Evolutionary conservation across 1,140 invertebrate genomes (phyloP), one percentile per base, ranked within the genome.

Genomic region (Apis florea): DNA sequence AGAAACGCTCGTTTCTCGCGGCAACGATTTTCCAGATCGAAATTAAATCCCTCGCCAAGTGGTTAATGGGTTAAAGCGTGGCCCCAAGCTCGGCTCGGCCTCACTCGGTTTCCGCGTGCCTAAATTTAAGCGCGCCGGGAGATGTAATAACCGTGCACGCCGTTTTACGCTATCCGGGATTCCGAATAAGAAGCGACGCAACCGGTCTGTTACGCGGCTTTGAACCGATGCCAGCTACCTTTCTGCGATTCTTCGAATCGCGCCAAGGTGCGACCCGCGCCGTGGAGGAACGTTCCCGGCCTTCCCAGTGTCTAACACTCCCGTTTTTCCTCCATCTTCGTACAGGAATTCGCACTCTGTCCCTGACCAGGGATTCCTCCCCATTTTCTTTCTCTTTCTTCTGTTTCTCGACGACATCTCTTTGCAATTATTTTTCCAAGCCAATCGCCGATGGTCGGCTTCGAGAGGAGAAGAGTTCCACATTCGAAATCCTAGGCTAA

Each of bases 191-290:
- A 67, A 73, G 69, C 51, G 79, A 61, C 66, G 40, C 67, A 61
- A 82, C 73, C 68, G 64, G 49, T 40, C 64, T 59, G 64, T 83
- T 83, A 51, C 49, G 64, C 79, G 58, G 61, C 51, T 51, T 87
- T 87, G 85, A 87, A 87, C 82, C 70, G 72, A 12, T 84, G 86
- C 86, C 86, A 87, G 82, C 24, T 54, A 73, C 58, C 80, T 85
- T 79, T 69, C 84, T n/a, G 75, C 61, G 64, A 80, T 86, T 86
- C 77, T 73, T 64, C 72, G 68, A 83, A 86, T n/a, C 47, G 63
- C 63, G 19, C 15, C 51, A 76, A 86, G 84, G 76, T 74, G 82
- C 67, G 82, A 83, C 64, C 31, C 59, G 63, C 56, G 49, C 11
- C 73, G 79, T 76, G 63, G 54, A 76, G 73, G 73, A 82, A 82